phyloP scores from a whole-genome alignment of 1,140 invertebrate genomes.

The Laupala kohalensis region DNA sequence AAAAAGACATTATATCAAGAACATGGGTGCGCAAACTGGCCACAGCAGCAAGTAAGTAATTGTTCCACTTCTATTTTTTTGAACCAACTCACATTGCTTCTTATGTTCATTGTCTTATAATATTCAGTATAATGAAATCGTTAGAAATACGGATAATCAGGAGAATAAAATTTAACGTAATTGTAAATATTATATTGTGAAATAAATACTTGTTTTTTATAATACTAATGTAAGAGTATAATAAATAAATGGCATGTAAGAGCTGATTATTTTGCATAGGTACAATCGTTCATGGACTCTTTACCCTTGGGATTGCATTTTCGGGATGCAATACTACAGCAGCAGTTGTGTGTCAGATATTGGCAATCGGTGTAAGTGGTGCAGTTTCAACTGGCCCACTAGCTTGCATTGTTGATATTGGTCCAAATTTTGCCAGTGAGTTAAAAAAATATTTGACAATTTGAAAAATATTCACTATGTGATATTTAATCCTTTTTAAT shows the following conservation, averaged over 20 bases:
- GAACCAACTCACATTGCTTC: not conserved
- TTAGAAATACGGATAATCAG: too few relatives aligned
- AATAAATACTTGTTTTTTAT: not conserved
- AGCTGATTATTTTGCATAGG: conserved; percentile 20
- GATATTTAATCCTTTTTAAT: not conserved
- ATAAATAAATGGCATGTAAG: not conserved
- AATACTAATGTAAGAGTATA: too few relatives aligned
- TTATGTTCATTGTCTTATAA: not conserved
- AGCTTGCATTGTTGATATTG: conserved; percentile 47
- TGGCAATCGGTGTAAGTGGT: conserved; percentile 45
- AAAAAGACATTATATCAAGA: conserved; percentile 38
- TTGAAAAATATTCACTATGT: too few relatives aligned
- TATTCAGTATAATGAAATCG: too few relatives aligned
- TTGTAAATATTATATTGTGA: too few relatives aligned
- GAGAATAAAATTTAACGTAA: too few relatives aligned
- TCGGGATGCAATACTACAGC: conserved; percentile 45
- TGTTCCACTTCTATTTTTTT: not conserved
- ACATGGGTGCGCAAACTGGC: conserved; percentile 50
- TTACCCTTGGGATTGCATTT: conserved; percentile 41
- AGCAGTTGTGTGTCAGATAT: conserved; percentile 44
- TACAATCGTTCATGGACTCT: conserved; percentile 36
- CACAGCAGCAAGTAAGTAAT: conserved; percentile 40
- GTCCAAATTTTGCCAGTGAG: conserved; percentile 52
- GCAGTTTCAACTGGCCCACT: conserved; percentile 49
- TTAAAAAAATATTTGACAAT: not conserved